Evolutionary conservation across 2,888 invertebrate species (phyloP).

Genomic region (Melanchra persicariae): DNA sequence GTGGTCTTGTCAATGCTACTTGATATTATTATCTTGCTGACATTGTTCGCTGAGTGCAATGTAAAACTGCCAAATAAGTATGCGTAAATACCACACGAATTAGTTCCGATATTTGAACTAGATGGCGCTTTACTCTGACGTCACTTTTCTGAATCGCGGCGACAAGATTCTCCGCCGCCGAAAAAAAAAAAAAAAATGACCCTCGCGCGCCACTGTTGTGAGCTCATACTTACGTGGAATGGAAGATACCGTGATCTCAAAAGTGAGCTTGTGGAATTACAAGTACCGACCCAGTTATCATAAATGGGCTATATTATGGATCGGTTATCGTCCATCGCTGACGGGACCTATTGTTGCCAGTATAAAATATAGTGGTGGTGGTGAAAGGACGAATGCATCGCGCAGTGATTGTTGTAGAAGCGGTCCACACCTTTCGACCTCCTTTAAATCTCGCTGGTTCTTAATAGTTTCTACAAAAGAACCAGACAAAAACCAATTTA

Average conservation of each 20-base stretch:
- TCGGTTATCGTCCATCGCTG: too few relatives aligned
- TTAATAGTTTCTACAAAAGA: not conserved
- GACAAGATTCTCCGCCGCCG: not conserved
- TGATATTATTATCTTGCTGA: slow-evolving; percentile 22
- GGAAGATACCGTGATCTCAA: too few relatives aligned
- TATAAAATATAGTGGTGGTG: too few relatives aligned
- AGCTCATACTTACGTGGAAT: too few relatives aligned
- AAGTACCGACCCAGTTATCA: too few relatives aligned
- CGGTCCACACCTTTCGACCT: too few relatives aligned
- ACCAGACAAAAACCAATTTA: slow-evolving; percentile 43
- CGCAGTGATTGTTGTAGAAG: too few relatives aligned
- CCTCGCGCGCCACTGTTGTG: not conserved
- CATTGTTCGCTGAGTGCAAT: slow-evolving; percentile 10
- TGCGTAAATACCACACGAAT: not conserved
- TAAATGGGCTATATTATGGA: too few relatives aligned
- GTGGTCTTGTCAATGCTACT: slow-evolving; percentile 14
- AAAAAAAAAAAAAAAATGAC: too few relatives aligned
- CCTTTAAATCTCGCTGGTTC: not conserved
- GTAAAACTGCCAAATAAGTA: not conserved
- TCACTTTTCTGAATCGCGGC: slow-evolving; percentile 39
- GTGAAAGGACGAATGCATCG: too few relatives aligned
- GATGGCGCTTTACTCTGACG: slow-evolving; percentile 28
- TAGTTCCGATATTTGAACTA: slow-evolving; percentile 17
- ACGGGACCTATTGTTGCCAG: too few relatives aligned
- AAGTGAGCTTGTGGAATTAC: too few relatives aligned